These are phyloP conservation scores for Chrysocyon brachyurus DNA, from an alignment of 2,797 vertebrate genomes.

Conservation along the genomic window DNA sequence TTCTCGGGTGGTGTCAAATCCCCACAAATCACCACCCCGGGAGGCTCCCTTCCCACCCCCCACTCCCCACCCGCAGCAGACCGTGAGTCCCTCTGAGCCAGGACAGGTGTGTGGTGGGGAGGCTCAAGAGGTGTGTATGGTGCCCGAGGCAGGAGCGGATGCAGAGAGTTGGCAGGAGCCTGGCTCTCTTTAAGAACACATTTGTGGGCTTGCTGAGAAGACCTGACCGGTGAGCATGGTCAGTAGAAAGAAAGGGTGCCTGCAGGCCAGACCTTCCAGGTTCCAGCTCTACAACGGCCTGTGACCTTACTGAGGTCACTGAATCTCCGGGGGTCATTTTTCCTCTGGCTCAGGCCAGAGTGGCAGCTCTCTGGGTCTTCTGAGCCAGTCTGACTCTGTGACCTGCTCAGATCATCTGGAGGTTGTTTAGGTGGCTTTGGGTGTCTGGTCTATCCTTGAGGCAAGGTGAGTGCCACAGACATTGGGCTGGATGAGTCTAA, in stretches of 20 bases:
- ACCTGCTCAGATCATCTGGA: not conserved
- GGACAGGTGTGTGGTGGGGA: not conserved
- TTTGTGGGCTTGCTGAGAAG: not conserved
- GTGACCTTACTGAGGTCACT: not conserved
- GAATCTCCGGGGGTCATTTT: not conserved
- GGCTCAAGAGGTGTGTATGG: too few species aligned
- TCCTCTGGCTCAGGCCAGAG: not conserved
- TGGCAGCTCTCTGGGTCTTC: not conserved
- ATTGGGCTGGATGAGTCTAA: not conserved
- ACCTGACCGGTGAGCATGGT: not conserved
- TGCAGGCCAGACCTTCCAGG: not conserved
- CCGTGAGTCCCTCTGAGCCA: not conserved
- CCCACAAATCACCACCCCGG: not conserved
- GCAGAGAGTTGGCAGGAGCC: not conserved
- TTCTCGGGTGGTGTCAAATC: not conserved
- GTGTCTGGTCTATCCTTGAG: not conserved
- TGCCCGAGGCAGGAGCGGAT: not conserved
- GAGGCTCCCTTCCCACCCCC: not conserved
- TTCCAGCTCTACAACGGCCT: not conserved
- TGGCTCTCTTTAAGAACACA: not conserved
- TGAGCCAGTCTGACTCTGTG: fast-evolving
- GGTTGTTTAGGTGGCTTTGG: not conserved
- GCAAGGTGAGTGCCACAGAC: not conserved
- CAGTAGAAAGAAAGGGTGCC: not conserved
- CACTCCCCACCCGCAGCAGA: not conserved